Evolutionary conservation across 2,113 vertebrate genomes (phyloP).

Genomic region (Melanotaenia duboulayi): DNA sequence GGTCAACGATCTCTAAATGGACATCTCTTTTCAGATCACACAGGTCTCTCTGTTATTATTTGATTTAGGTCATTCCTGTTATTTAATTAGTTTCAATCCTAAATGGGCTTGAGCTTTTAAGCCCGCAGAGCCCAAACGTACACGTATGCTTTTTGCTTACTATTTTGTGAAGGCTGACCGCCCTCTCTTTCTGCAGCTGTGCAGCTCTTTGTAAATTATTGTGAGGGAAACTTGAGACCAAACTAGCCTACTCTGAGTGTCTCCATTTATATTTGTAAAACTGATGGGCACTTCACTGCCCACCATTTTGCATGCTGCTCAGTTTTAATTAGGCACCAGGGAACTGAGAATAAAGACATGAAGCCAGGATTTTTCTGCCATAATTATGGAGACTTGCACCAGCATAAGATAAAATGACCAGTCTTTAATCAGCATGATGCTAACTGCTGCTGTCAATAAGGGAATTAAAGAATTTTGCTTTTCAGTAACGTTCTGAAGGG

Average conservation of each 20-base stretch:
- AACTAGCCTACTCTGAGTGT: conserved; percentile 21
- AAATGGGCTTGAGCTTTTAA: conserved; percentile 33
- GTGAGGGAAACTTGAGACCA: conserved; percentile 39
- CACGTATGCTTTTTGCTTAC: background rate
- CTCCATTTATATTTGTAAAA: background rate
- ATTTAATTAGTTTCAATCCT: conserved; percentile 40
- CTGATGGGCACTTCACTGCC: background rate
- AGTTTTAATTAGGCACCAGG: conserved; percentile 25
- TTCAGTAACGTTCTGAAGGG: background rate
- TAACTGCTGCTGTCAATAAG: background rate
- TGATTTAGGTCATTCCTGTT: conserved; percentile 22
- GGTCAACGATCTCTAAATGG: conserved; percentile 39
- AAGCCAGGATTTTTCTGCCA: background rate
- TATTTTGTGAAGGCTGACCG: conserved; percentile 5
- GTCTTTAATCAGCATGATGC: background rate
- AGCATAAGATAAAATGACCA: conserved; percentile 2
- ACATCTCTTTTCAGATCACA: conserved; percentile 16
- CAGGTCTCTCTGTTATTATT: conserved; percentile 25
- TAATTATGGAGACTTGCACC: conserved; percentile 9
- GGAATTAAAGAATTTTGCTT: background rate
- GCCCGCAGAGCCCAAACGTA: background rate
- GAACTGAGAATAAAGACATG: background rate
- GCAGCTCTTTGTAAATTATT: conserved; percentile 46
- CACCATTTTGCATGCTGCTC: conserved; percentile 6
- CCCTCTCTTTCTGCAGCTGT: conserved; percentile 17